Conservation (phyloP, 53 echinoderm and acorn worm genomes). For the Stichopus horrens region DNA sequence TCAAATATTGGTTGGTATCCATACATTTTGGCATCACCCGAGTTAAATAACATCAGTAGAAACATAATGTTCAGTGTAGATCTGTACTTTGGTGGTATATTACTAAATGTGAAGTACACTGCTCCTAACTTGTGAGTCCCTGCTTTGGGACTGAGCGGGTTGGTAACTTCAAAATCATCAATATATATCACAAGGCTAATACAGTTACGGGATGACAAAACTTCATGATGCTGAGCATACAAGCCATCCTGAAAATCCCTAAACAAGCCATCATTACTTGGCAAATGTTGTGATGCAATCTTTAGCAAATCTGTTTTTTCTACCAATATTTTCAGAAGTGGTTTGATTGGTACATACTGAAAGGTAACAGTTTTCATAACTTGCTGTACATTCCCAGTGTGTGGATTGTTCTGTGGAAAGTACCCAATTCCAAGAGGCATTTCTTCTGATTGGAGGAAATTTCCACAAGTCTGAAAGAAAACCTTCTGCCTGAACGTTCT, state of each 20-base stretch:
- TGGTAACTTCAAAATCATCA: slow-evolving; percentile 55
- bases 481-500: slow-evolving; percentile 52
- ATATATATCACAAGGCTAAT: slow-evolving; percentile 42
- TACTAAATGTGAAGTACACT: slow-evolving; percentile 55
- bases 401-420: slow-evolving; percentile 41
- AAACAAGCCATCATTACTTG: slow-evolving; percentile 47
- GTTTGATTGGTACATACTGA: slow-evolving; percentile 56
- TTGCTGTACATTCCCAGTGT: slow-evolving; percentile 54
- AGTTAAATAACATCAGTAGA: slow-evolving; percentile 48
- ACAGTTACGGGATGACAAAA: slow-evolving; percentile 12
- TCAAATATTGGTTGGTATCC: slow-evolving; percentile 51
- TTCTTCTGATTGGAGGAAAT: slow-evolving; percentile 52
- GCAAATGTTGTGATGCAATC: slow-evolving; percentile 27
- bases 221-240: slow-evolving; percentile 21
- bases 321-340: slow-evolving; percentile 38
- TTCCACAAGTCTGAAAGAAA: slow-evolving; percentile 35
- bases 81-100: slow-evolving; percentile 53
- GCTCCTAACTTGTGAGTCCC: slow-evolving; percentile 56
- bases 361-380: slow-evolving; percentile 47
- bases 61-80: slow-evolving; percentile 52
- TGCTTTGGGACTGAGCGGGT: slow-evolving; percentile 52
- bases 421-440: slow-evolving; percentile 51
- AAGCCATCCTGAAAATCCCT: slow-evolving; percentile 54
- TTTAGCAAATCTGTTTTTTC: slow-evolving; percentile 53
- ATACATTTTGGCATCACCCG: slow-evolving; percentile 50